Percentiles rank a stretch among this genome's conserved stretches.
These are phyloP conservation scores for Clarias laeviceps DNA, from an alignment of 2,797 vertebrate genomes.

Conservation along the genomic window DNA sequence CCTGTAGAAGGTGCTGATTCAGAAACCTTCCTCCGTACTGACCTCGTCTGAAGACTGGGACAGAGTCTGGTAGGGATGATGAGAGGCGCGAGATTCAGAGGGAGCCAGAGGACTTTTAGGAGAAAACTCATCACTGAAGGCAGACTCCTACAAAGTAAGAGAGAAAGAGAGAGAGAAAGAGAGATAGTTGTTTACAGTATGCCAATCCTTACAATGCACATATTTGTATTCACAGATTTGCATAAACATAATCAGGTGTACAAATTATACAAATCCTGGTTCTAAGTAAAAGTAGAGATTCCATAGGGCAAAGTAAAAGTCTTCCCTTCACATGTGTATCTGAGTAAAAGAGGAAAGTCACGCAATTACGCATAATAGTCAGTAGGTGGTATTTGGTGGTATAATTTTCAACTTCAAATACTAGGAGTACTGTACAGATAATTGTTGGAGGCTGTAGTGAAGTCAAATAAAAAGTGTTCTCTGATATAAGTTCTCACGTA, in stretches of 20 bases:
- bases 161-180: neutral
- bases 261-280: too few species aligned
- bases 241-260: neutral
- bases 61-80: slow-evolving; percentile 85
- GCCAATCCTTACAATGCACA: neutral
- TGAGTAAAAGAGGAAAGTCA: too few species aligned
- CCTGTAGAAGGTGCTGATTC: neutral
- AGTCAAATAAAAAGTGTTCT: too few species aligned
- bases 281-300: too few species aligned
- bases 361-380: too few species aligned
- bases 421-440: too few species aligned
- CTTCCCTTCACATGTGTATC: too few species aligned
- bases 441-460: too few species aligned
- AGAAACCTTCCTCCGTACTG: slow-evolving; percentile 8
- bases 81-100: slow-evolving; percentile 76
- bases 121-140: slow-evolving; percentile 83
- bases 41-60: slow-evolving; percentile 90
- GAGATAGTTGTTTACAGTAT: neutral
- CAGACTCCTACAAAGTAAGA: slow-evolving; percentile 77
- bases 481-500: too few species aligned
- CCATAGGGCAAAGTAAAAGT: too few species aligned
- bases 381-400: too few species aligned
- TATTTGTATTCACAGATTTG: neutral
- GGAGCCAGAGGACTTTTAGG: slow-evolving; percentile 75
- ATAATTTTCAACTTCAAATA: too few species aligned